A percentile compares a stretch with the other conserved stretches of the same genome.
Conservation (phyloP, 2,113 vertebrate genomes). For the Pseudopodoces humilis region DNA sequence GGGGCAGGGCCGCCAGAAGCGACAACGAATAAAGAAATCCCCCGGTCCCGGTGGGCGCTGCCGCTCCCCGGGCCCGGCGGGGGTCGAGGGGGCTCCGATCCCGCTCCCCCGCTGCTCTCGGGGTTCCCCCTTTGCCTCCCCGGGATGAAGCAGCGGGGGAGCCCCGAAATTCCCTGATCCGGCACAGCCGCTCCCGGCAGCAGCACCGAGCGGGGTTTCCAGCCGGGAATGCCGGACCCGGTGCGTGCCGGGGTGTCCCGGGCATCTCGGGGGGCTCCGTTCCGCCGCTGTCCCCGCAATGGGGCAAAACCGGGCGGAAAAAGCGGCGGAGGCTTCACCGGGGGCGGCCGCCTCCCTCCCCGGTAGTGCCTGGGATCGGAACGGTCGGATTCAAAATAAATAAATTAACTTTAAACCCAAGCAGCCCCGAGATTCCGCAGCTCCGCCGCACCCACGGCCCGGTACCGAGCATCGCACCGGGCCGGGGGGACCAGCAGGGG, state of each 20-base stretch:
- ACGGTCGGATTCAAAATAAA: not conserved
- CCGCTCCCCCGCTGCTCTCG: not conserved
- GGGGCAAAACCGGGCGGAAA: not conserved
- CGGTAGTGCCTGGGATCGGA: not conserved
- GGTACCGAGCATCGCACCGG: not conserved
- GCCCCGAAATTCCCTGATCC: not conserved
- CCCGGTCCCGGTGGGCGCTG: not conserved
- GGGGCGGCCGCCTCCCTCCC: not conserved
- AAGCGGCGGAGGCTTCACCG: not conserved
- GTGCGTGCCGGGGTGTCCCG: not conserved
- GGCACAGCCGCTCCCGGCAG: not conserved
- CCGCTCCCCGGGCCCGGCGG: not conserved
- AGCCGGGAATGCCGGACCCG: not conserved
- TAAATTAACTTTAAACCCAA: not conserved
- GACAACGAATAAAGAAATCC: not conserved
- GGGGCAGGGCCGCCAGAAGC: not conserved
- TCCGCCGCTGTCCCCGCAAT: no score
- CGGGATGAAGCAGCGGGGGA: no score
- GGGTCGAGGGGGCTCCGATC: not conserved
- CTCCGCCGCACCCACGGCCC: no score
- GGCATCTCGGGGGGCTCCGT: not conserved
- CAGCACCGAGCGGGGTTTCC: not conserved
- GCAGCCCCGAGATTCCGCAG: not conserved
- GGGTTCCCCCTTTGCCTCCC: not conserved
- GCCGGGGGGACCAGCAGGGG: no score